phyloP scores from a whole-genome alignment of 2,113 vertebrate genomes.

The Ia io region DNA sequence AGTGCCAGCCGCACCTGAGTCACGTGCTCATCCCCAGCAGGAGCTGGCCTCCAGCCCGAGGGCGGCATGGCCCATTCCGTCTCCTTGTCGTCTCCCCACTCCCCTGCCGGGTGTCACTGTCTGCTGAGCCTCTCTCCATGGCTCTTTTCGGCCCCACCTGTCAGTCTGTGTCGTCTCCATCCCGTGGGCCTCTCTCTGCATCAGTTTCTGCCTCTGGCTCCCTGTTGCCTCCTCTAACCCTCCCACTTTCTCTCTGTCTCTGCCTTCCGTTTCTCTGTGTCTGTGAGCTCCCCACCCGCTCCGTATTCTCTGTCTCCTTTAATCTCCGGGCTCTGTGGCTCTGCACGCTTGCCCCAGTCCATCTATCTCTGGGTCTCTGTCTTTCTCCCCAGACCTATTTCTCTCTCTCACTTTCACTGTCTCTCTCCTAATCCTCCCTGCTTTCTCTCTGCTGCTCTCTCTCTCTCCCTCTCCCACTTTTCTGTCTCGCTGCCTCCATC shows the following conservation, averaged over 20 bases:
- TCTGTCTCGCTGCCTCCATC: neutral
- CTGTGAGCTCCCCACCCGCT: neutral
- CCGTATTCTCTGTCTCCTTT: neutral
- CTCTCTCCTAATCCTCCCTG: neutral
- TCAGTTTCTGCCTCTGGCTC: neutral
- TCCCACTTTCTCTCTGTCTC: neutral
- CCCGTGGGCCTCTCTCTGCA: neutral
- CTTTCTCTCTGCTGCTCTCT: neutral
- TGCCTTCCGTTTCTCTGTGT: neutral
- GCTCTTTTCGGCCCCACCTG: neutral
- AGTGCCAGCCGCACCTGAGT: neutral
- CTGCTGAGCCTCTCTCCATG: neutral
- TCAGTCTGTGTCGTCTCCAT: neutral
- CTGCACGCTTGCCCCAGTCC: neutral
- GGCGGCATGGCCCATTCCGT: fast-evolving
- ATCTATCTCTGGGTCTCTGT: neutral
- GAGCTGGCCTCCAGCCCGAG: neutral
- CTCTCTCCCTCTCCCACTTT: neutral
- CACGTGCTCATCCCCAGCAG: neutral
- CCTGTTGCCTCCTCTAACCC: neutral
- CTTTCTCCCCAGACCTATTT: neutral
- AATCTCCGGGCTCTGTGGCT: neutral
- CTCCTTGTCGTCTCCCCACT: neutral
- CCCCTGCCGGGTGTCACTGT: neutral
- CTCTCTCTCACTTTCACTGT: neutral